Evolutionary conservation across 64 coral and sea anemone genomes (phyloP), one percentile per base, ranked within the genome.

Genomic region (Pachyseris speciosa): DNA sequence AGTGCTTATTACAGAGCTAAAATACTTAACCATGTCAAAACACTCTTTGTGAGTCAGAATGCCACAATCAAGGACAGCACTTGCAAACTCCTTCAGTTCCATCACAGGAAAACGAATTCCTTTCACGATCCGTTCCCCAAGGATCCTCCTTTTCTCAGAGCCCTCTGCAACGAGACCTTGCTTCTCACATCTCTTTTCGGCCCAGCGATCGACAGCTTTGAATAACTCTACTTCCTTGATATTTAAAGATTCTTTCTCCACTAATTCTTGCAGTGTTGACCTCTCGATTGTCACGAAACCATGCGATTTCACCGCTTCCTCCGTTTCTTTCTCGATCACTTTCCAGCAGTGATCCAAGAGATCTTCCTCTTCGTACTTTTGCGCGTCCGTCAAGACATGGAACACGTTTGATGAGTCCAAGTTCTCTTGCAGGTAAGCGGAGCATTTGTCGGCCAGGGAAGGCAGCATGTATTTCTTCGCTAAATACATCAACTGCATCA

Each of bases 391-490:
- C 27, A 88, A 41, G 24, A 88, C 70, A 33, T 41, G 9, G n/a
- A 88, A 88, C 32, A 88, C 86, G 47, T 88, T 72, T 75, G 71
- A 37, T 37, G 49, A 45, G 26, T 64, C 69, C 44, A 88, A 13
- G 27, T 88, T 32, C 12, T 74, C 31, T 32, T 88, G 48, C 17
- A 88, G 86, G 37, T 60, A 88, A 19, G 37, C 69, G 25, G 36
- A 67, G 58, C 86, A 88, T 61, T 75, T 88, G 37, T 76, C 43
- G 20, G n/a, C 86, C 15, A 88, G 49, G 13, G 45, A 88, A 38
- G 86, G 70, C 30, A 88, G 15, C 69, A 88, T 88, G 70, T 88
- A 88, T 40, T 75, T 75, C 36, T 88, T 75, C 15, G 86, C 69
- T 1, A 88, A 55, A 72, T 88, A 76, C 25, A 88, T 7, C 19